Evolutionary conservation across 2,888 invertebrate genomes (phyloP), one percentile per base, ranked within the genome.

Genomic region (Parelbella ahira): DNA sequence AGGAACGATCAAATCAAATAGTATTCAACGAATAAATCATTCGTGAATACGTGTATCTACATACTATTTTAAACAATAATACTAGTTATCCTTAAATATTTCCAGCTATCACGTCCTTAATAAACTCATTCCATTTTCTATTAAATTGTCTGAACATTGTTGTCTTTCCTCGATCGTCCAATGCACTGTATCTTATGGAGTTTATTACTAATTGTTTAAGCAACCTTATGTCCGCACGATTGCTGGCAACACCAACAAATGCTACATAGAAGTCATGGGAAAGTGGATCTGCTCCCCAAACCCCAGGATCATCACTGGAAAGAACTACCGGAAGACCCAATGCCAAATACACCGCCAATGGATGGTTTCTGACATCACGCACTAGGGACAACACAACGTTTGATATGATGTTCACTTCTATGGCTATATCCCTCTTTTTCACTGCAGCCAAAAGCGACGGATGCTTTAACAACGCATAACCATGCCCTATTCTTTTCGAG

Each of bases 361-460:
- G 94, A 79, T 95, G 95, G 63, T 94, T 94, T 23, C 95, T 89
- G 19, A 93, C 81, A 69, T 95, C 95, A 1, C 83, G 71, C 9
- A 93, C 90, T 29, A 95, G 75, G 32, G 89, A 89, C 8, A 95
- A 69, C 12, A 92, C 93, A 61, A 93, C 92, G 70, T 95, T 95
- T 0, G 95, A 95, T 48, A 95, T 91, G 1, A 95, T 94, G 72
- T 92, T 93, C 19, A 95, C 87, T 76, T 96, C 95, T 1, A 95
- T 78, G 0, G 93, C 92, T 37, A 95, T 93, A 28, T 90, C 79
- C 18, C 77, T 78, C 29, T 88, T 69, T 41, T 88, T 89, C 0
- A 91, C 84, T 25, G 89, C 60, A 10, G 89, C 69, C 55, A 93
- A 58, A 0, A 94, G 69, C 7, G 80, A 62, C 0, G 95, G 95